phyloP scores from a whole-genome alignment of 2,888 invertebrate genomes.

The Carabus problematicus region DNA sequence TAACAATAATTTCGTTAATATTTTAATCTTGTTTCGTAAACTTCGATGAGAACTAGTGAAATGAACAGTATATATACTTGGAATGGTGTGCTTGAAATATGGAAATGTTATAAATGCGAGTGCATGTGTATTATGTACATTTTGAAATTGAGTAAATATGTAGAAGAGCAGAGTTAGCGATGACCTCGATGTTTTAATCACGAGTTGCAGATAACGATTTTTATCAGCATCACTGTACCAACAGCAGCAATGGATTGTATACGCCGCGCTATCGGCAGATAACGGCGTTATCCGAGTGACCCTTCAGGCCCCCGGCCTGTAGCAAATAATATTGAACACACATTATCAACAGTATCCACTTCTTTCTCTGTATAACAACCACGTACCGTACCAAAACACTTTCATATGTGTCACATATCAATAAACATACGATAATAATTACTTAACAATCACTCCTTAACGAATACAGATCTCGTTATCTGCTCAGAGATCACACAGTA shows the following conservation, averaged over 20 bases:
- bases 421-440: no score
- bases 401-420: no score
- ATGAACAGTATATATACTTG: no score
- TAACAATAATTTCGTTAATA: no score
- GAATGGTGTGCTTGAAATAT: background rate
- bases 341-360: background rate
- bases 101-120: background rate
- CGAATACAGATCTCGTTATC: no score
- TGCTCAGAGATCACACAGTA: no score
- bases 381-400: background rate
- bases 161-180: constrained; percentile 20
- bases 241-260: background rate
- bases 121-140: constrained; percentile 1
- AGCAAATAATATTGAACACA: constrained; percentile 2
- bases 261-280: background rate
- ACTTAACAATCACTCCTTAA: no score
- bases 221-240: constrained; percentile 18
- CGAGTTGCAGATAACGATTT: constrained; percentile 33
- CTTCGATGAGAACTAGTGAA: no score
- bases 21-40: no score
- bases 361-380: background rate
- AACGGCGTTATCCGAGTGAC: constrained; percentile 6
- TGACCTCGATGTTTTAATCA: constrained; percentile 36
- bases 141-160: constrained; percentile 1
- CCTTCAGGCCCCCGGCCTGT: constrained; percentile 7